These are phyloP conservation scores for Stegostoma tigrinum DNA, from an alignment of 2,113 vertebrate genomes.

Conservation along the genomic window DNA sequence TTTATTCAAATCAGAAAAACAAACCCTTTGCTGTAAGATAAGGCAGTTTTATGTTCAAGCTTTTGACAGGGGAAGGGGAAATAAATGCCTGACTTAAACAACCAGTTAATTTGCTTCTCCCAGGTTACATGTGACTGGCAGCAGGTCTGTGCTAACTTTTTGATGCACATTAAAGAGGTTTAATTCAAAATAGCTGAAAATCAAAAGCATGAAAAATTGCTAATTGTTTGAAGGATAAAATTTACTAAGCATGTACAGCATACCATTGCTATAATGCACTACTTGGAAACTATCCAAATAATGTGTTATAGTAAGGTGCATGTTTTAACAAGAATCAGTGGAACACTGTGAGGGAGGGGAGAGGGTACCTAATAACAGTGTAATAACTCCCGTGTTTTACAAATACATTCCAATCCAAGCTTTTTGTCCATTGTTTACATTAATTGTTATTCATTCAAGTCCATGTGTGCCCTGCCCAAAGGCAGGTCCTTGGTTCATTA, in stretches of 20 bases:
- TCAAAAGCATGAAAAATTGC: conserved; percentile 34
- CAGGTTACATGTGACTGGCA: not conserved
- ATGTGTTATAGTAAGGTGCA: conserved; percentile 15
- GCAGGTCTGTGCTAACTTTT: not conserved
- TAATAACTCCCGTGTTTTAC: not conserved
- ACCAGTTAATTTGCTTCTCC: not conserved
- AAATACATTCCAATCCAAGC: not conserved
- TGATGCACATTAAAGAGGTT: conserved; percentile 16
- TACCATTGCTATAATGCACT: conserved; percentile 24
- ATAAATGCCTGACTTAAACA: not conserved
- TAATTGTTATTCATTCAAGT: not conserved
- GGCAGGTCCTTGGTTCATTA: not conserved
- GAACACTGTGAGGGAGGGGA: not conserved
- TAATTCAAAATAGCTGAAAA: conserved; percentile 34
- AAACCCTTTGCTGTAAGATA: not conserved
- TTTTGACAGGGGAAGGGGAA: not conserved
- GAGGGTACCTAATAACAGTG: not conserved
- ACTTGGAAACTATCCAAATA: conserved; percentile 17
- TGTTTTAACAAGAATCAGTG: conserved; percentile 31
- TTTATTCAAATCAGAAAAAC: not conserved
- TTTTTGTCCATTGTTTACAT: not conserved
- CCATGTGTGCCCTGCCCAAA: not conserved
- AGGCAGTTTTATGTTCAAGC: not conserved
- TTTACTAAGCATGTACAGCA: conserved; percentile 32
- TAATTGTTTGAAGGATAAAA: conserved; percentile 30